A percentile compares a stretch with the other conserved stretches of the same genome.
Evolutionary conservation across 2,797 vertebrate species (phyloP).

Genomic region (Hoplostethus mediterraneus): DNA sequence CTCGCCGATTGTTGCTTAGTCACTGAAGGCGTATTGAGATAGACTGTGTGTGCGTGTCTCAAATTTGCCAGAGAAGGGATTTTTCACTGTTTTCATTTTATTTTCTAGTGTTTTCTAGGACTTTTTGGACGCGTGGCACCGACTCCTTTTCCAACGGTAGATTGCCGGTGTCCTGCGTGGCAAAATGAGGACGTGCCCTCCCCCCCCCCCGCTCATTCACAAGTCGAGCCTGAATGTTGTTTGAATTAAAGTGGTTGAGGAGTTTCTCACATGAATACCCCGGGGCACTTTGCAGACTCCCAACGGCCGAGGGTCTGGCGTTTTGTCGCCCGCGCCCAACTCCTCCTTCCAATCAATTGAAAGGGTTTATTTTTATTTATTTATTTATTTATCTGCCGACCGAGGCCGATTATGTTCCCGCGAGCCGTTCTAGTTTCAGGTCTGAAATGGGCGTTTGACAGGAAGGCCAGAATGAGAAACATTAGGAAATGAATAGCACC

Average conservation of each 20-base stretch:
- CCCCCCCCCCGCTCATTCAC: slow-evolving; percentile 4
- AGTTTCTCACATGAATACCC: slow-evolving; percentile 20
- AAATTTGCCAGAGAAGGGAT: slow-evolving; percentile 17
- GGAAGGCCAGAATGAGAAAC: background rate
- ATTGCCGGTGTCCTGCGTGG: slow-evolving; percentile 25
- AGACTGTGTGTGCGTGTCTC: slow-evolving; percentile 19
- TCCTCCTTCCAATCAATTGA: slow-evolving; percentile 4
- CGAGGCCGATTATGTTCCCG: background rate
- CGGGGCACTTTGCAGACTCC: slow-evolving; percentile 6
- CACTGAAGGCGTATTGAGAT: slow-evolving; percentile 58
- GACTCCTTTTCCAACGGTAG: slow-evolving; percentile 57
- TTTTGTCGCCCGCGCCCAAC: slow-evolving; percentile 5
- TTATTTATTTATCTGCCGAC: background rate
- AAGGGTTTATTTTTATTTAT: background rate
- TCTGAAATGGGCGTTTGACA: background rate
- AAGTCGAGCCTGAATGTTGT: slow-evolving; percentile 27
- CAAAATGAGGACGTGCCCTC: slow-evolving; percentile 34
- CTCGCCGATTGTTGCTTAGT: slow-evolving; percentile 57
- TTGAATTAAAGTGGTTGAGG: slow-evolving; percentile 28
- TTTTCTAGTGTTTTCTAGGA: slow-evolving; percentile 21
- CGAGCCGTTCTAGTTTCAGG: background rate
- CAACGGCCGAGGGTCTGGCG: background rate
- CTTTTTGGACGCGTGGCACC: background rate
- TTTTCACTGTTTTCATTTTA: background rate
- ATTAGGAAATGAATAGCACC: background rate